Evolutionary conservation across 2,888 invertebrate genomes (phyloP), one percentile per base, ranked within the genome.

Genomic region (Druceiella hillmani): DNA sequence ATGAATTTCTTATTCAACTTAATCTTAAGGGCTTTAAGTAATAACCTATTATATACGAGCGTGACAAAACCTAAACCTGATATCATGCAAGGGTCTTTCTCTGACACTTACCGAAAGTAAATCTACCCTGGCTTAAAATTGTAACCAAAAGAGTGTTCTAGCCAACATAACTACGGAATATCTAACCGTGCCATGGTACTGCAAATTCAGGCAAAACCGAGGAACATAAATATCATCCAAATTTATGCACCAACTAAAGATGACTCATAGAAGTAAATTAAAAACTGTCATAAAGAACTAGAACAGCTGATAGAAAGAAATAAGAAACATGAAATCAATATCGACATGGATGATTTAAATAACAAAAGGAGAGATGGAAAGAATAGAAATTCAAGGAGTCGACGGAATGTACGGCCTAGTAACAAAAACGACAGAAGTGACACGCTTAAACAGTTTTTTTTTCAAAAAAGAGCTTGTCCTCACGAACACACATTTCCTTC

Each of bases 161-260:
- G n/a, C n/a, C n/a, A n/a, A n/a, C n/a, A n/a, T n/a, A n/a, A n/a
- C n/a, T n/a, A n/a, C n/a, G n/a, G n/a, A n/a, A n/a, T n/a, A n/a
- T n/a, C n/a, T n/a, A 20, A 20, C 22, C n/a, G 22, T 20, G 22
- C 22, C n/a, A 20, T 20, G 22, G 9, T 20, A 9, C 6, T 20
- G 9, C 22, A 20, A 20, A 20, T 20, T 20, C 22, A 20, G 9
- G 6, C 6, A 7, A 20, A 20, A 20, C 22, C 22, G 22, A 20
- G 22, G 22, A 20, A 20, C n/a, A 20, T 20, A 20, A 20, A 20
- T 20, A 20, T 20, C 22, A 20, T 20, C n/a, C 22, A 20, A 20
- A 20, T 20, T 20, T 20, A 20, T 20, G 22, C 22, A 20, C 22
- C 22, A 20, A 20, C 22, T 7, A 6, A 20, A 20, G 22, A 20